These are phyloP conservation scores for Cynopterus brachyotis DNA, from an alignment of 2,113 vertebrate species.

Conservation along the genomic window DNA sequence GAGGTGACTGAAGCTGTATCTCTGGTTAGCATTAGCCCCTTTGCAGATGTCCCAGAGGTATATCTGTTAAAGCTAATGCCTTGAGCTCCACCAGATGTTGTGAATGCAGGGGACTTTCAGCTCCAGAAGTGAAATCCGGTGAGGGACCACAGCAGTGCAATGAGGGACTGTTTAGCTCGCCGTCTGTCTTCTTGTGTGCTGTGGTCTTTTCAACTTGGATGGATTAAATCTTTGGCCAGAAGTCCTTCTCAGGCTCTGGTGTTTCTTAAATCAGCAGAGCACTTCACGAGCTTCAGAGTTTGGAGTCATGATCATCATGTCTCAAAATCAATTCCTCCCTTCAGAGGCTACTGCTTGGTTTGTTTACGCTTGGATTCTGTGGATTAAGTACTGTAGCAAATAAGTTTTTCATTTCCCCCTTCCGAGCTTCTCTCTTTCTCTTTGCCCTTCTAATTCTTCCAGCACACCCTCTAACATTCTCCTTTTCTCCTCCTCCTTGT, in stretches of 20 bases:
- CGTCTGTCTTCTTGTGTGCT: not conserved
- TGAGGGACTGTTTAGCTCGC: not conserved
- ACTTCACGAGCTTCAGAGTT: not conserved
- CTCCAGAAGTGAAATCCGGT: not conserved
- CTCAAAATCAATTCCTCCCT: not conserved
- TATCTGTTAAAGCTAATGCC: not conserved
- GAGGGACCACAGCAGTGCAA: rapidly evolving
- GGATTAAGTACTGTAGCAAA: not conserved
- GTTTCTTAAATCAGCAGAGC: constrained; percentile 26
- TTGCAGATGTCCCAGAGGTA: not conserved
- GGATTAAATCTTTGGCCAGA: not conserved
- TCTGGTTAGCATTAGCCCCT: not conserved
- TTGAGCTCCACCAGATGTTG: not conserved
- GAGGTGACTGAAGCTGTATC: not conserved
- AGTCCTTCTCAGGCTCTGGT: not conserved
- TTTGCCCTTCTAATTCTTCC: not conserved
- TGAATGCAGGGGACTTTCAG: not conserved
- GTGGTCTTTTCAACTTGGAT: not conserved
- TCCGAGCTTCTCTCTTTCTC: not conserved
- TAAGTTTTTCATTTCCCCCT: not conserved
- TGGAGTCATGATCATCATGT: not conserved
- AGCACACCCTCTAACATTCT: not conserved
- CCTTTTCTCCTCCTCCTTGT: not conserved
- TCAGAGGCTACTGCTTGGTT: not conserved
- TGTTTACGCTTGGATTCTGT: constrained; percentile 4